phyloP scores from a whole-genome alignment of 1,140 invertebrate species.

The Bombus waltoni region DNA sequence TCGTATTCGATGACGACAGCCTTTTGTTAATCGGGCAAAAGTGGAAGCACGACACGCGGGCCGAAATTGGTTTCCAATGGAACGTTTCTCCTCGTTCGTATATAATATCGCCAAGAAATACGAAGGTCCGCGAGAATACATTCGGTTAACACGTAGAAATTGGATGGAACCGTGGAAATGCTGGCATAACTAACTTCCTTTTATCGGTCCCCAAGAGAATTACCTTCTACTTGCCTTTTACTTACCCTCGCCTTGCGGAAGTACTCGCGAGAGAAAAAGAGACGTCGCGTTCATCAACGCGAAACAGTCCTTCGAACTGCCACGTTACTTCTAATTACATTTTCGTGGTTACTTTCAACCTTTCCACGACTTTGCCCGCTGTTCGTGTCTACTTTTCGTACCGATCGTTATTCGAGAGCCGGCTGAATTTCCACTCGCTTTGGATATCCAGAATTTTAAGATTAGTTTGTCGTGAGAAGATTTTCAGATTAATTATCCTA shows the following conservation, averaged over 20 bases:
- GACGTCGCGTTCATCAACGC: background rate
- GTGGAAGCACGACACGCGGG: background rate
- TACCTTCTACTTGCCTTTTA: conserved; percentile 7
- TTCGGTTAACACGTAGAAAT: conserved; percentile 22
- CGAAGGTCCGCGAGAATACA: background rate
- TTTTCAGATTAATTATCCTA: no score
- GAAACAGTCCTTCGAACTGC: background rate
- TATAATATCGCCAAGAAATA: conserved; percentile 12
- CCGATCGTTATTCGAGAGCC: background rate
- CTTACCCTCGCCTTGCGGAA: background rate
- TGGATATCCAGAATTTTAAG: background rate
- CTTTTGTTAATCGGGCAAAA: background rate
- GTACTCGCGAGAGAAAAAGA: background rate
- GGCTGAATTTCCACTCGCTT: background rate
- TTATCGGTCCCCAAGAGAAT: conserved; percentile 4
- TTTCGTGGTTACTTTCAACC: background rate
- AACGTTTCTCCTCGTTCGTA: background rate
- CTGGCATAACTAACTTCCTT: conserved; percentile 29
- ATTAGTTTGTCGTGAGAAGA: background rate
- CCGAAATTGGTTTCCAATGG: background rate
- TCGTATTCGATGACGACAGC: background rate
- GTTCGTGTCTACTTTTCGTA: background rate
- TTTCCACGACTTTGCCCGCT: background rate
- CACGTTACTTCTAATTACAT: background rate
- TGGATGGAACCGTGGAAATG: conserved; percentile 29